Percentiles rank a stretch among this genome's conserved stretches.
These are phyloP conservation scores for Fringilla coelebs DNA, from an alignment of 2,797 vertebrate genomes.

Conservation along the genomic window DNA sequence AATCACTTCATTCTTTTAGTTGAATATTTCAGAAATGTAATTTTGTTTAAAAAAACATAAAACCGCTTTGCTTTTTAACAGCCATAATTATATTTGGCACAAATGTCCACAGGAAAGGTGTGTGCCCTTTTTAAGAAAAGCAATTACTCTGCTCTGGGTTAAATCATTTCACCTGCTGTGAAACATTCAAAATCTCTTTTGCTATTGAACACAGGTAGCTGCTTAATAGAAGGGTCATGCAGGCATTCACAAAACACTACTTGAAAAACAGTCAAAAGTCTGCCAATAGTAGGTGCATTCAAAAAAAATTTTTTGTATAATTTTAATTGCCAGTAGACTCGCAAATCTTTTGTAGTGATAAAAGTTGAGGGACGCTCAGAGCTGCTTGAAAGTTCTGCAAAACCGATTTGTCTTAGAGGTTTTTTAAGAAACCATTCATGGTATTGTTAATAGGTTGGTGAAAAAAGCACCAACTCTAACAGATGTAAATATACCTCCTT, in stretches of 20 bases:
- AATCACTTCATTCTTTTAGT: background rate
- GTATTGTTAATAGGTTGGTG: background rate
- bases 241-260: background rate
- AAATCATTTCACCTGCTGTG: constrained; percentile 63
- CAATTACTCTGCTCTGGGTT: constrained; percentile 47
- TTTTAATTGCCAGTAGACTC: background rate
- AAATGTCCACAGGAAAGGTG: background rate
- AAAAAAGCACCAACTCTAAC: background rate
- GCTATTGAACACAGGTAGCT: constrained; percentile 50
- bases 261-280: background rate
- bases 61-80: background rate
- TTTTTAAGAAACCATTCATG: background rate
- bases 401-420: background rate
- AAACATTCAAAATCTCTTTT: constrained; percentile 66
- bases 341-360: background rate
- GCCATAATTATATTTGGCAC: background rate
- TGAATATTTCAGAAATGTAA: background rate
- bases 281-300: background rate
- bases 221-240: constrained; percentile 55
- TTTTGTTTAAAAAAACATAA: background rate
- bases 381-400: background rate
- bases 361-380: background rate
- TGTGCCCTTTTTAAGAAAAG: constrained; percentile 50
- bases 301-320: background rate
- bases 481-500: background rate